Conservation (phyloP, 1,140 invertebrate species). For the Drosophila cardini region DNA sequence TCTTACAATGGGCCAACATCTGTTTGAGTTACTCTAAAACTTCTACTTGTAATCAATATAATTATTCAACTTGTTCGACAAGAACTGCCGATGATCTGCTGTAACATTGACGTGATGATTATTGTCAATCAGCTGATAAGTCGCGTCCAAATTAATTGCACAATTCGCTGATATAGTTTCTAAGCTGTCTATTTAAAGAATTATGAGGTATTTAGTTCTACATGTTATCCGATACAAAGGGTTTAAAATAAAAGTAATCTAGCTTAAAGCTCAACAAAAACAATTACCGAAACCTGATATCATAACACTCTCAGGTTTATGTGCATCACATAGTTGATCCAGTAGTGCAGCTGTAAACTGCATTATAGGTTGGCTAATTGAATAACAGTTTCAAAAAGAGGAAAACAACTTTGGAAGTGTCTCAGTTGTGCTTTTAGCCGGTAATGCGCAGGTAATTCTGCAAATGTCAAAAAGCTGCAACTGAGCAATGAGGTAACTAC, state of each 20-base stretch:
- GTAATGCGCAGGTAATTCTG: conserved; percentile 68
- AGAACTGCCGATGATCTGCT: conserved; percentile 28
- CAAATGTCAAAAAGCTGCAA: conserved; percentile 68
- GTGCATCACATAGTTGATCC: conserved; percentile 3
- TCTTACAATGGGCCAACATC: conserved; percentile 13
- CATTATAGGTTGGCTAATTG: conserved; percentile 66
- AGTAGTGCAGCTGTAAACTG: conserved; percentile 33
- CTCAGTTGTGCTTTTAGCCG: conserved; percentile 35
- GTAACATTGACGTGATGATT: conserved; percentile 61
- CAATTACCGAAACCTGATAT: not conserved
- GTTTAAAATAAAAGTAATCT: no score
- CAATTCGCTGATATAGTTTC: not conserved
- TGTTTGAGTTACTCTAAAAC: conserved; percentile 36
- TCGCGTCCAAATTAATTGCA: conserved; percentile 39
- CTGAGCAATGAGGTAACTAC: conserved; percentile 28
- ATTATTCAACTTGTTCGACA: conserved; percentile 57
- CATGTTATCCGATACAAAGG: no score
- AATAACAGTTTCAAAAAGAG: conserved; percentile 53
- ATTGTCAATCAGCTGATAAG: conserved; percentile 73
- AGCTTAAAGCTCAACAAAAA: not conserved
- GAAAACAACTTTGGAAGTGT: conserved; percentile 32
- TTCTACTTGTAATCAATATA: conserved; percentile 59
- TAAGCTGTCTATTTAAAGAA: no score
- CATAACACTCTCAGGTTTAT: not conserved
- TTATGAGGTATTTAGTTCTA: no score